Evolutionary conservation across 2,888 invertebrate species (phyloP), one percentile per base, ranked within the genome.

Genomic region (Cosmorhoe ocellata): DNA sequence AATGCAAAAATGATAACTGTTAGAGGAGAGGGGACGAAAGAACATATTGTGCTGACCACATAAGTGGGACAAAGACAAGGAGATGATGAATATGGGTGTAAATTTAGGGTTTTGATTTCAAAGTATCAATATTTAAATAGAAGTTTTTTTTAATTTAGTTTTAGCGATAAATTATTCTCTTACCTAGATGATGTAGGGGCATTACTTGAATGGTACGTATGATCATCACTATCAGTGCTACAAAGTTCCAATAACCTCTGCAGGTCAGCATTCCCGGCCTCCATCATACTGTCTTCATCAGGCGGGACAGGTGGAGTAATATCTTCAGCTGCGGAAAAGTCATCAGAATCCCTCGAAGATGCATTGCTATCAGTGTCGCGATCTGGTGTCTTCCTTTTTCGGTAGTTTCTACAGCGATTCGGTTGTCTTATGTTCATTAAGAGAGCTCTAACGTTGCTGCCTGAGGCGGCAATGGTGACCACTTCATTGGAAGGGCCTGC

Each of bases 331-430:
- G 56, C 61, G 0, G 87, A 83, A 27, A 82, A 61, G 65, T 89
- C 89, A 59, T 89, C 89, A 8, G 89, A 89, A 65, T 89, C 89
- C 54, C 75, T 74, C 0, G 81, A 80, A 0, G 86, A 85, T 13
- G 70, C 76, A 63, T 79, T 79, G 47, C 80, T 85, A 43, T 85
- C 84, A 0, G 82, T 75, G 37, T 86, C 87, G 40, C 79, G 70
- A 3, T 79, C 84, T 0, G 87, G 83, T 1, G 86, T 84, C 61
- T 82, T 86, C 11, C 88, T 68, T 66, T 88, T 89, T 38, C 88
- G 80, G 44, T 88, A 89, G 55, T 82, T 82, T 32, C 85, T 74
- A n/a, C 64, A 60, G 10, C 79, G 71, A 60, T 63, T 76, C 0
- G 82, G 79, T 13, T 78, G 79, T 46, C 80, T 69, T 11, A 89